phyloP scores from a whole-genome alignment of 2,113 vertebrate species.

The Otis tarda region DNA sequence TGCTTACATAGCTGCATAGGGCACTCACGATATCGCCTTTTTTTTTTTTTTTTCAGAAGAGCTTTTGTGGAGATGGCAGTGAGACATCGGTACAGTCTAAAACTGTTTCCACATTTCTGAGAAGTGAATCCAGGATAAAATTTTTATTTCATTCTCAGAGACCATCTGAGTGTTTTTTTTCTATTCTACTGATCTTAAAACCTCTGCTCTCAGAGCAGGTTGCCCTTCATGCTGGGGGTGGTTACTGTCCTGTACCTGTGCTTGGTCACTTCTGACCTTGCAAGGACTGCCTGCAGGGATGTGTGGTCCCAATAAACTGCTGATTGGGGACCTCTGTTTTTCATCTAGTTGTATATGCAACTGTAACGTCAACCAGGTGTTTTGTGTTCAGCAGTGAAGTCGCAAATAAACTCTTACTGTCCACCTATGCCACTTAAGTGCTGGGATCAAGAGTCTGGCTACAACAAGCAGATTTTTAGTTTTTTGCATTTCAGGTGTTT shows the following conservation, averaged over 20 bases:
- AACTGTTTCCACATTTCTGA: neutral
- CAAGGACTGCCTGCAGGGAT: fast-evolving
- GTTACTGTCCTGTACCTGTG: neutral
- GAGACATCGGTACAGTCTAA: neutral
- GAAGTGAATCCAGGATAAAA: neutral
- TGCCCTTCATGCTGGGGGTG: neutral
- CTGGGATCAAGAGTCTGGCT: neutral
- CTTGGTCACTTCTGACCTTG: neutral
- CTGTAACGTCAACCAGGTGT: neutral
- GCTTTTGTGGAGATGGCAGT: neutral
- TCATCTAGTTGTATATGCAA: neutral
- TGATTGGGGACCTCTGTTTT: neutral
- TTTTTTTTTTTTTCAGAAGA: neutral
- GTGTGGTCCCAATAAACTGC: fast-evolving
- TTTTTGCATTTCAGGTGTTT: neutral
- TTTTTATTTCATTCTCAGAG: neutral
- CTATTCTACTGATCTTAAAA: neutral
- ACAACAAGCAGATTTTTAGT: neutral
- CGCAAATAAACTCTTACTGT: neutral
- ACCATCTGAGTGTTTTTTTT: neutral
- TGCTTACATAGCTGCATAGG: neutral
- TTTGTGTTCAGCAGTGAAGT: neutral
- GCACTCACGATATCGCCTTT: neutral
- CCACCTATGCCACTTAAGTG: neutral
- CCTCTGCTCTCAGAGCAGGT: fast-evolving